Conservation (phyloP, 2,797 vertebrate species). For the Chrysocyon brachyurus region DNA sequence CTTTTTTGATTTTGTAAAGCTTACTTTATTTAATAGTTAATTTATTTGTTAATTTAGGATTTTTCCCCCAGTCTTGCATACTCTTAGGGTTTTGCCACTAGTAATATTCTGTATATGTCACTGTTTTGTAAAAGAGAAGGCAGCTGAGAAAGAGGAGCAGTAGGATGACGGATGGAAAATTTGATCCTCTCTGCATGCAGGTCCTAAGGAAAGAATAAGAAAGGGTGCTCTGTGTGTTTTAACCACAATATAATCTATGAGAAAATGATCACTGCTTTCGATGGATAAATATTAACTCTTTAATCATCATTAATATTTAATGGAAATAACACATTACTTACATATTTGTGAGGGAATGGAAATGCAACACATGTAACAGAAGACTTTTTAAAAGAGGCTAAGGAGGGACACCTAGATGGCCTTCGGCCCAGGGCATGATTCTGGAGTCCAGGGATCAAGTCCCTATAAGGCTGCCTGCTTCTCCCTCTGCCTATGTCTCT, state of each 20-base stretch:
- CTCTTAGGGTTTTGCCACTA: background rate
- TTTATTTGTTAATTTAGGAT: background rate
- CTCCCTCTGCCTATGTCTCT: too few species aligned
- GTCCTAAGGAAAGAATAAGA: background rate
- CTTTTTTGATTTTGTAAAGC: background rate
- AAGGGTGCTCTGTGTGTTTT: background rate
- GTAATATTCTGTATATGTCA: background rate
- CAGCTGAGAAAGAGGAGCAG: background rate
- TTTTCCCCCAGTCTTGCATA: background rate
- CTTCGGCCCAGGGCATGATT: too few species aligned
- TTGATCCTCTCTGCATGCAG: too few species aligned
- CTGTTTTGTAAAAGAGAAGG: background rate
- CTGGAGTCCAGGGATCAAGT: too few species aligned
- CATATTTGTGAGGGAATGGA: background rate
- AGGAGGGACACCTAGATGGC: too few species aligned
- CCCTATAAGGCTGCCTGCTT: too few species aligned
- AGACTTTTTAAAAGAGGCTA: background rate
- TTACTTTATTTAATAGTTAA: conserved; percentile 40
- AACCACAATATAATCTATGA: background rate
- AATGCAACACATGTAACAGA: background rate
- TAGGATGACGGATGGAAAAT: background rate
- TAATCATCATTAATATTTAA: background rate
- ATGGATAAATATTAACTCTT: background rate
- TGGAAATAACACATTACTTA: background rate
- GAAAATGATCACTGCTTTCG: background rate